Base-by-base conservation (phyloP, 2,888 invertebrate genomes). In the Andrena bucephala region DNA sequence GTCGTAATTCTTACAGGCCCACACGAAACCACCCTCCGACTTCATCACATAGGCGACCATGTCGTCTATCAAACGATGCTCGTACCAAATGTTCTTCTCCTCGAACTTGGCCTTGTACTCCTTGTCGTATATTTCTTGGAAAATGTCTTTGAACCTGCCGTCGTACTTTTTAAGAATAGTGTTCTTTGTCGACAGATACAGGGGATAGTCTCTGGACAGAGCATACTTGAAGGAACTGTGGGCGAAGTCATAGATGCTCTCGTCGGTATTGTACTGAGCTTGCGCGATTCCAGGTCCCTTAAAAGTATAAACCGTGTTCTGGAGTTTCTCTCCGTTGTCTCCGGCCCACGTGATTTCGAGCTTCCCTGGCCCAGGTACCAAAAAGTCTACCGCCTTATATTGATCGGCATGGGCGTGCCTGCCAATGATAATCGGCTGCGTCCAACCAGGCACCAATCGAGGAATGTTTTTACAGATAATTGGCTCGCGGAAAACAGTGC, bases 1-100 rank as follows among this genome's bases (percentile, higher is more conserved):
- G 92, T 99, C 99, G 93, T 99, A 99, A 94, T 99, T 99, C 94
- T 99, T 99, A 94, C 99, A 99, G 8, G 99, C 99, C 99, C 99
- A 99, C 0, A 99, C 99, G 94, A 99, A 99, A 59, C 99, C 99
- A 87, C 99, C 99, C 90, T 99, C 98, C 0, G 98, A 98, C 94
- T 99, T 99, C 98, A 99, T 98, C 48, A 97, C 97, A 92, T 99
- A 99, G 2, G 99, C 99, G 16, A 99, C 99, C 99, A 99, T 99
- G 92, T 99, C 99, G 94, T 99, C 99, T 92, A 99, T 99, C 72
- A 99, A 95, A 82, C 99, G 96, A 94, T 99, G 99, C 94, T 99
- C 99, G 93, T 99, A 99, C 99, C 99, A 99, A 90, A 99, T 97
- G 4, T 96, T 96, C 83, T 96, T 96, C 0, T 96, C 97, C 94